Conservation (phyloP, 2,797 vertebrate species). For the Poeciliopsis presidionis region DNA sequence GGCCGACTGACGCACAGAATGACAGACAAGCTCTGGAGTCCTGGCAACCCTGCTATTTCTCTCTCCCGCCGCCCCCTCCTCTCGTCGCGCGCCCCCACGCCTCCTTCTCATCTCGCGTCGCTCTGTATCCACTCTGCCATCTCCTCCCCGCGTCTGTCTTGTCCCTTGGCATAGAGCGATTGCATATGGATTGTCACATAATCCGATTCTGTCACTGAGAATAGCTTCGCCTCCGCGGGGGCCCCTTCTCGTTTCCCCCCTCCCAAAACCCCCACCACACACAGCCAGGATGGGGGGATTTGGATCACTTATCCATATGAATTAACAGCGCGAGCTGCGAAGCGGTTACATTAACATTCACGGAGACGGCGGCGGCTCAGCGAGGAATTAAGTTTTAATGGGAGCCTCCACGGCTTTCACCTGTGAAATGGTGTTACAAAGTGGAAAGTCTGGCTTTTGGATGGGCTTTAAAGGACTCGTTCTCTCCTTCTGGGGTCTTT, state of each 20-base stretch:
- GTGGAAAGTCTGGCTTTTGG: slow-evolving; percentile 62
- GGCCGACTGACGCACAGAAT: slow-evolving; percentile 79
- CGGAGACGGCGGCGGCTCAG: slow-evolving; percentile 19
- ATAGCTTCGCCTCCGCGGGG: slow-evolving; percentile 48
- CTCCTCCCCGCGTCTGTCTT: slow-evolving; percentile 59
- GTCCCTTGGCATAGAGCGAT: slow-evolving; percentile 63
- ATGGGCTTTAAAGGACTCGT: slow-evolving; percentile 67
- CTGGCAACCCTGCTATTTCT: slow-evolving; percentile 71
- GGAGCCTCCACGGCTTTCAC: slow-evolving; percentile 57
- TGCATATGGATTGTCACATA: slow-evolving; percentile 71
- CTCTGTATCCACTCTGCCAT: slow-evolving; percentile 50
- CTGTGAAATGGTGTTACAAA: slow-evolving; percentile 60
- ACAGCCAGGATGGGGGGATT: slow-evolving; percentile 13
- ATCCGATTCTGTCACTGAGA: slow-evolving; percentile 70
- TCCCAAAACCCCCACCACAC: not conserved
- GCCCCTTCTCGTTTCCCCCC: slow-evolving; percentile 37
- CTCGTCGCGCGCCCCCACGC: slow-evolving; percentile 51
- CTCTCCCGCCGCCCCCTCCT: slow-evolving; percentile 39
- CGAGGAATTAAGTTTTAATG: slow-evolving; percentile 55
- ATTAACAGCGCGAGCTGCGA: slow-evolving; percentile 43
- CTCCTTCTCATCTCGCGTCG: slow-evolving; percentile 56
- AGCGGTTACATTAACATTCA: slow-evolving; percentile 45
- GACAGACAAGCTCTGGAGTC: slow-evolving; percentile 75
- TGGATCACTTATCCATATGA: slow-evolving; percentile 47
- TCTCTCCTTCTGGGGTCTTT: slow-evolving; percentile 47